Percentiles rank a stretch among this genome's conserved stretches.
These are phyloP conservation scores for Orycteropus afer DNA, from an alignment of 2,113 vertebrate species.

Conservation along the genomic window DNA sequence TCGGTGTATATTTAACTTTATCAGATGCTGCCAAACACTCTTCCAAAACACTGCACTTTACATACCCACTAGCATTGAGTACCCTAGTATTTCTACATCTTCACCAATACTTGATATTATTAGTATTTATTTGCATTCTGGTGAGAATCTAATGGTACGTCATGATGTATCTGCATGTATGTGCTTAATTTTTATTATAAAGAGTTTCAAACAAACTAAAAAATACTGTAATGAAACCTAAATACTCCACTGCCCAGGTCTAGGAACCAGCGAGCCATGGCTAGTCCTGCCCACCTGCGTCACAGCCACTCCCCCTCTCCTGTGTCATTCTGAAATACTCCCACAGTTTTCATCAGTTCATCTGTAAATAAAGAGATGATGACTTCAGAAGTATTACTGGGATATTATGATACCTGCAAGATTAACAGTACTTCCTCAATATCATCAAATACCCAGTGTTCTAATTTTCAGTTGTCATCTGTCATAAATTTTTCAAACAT, in stretches of 20 bases:
- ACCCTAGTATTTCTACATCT: neutral
- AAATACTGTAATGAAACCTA: neutral
- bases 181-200: neutral
- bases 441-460: neutral
- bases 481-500: neutral
- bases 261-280: too few relatives aligned
- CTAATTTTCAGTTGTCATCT: neutral
- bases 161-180: neutral
- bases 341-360: neutral
- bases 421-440: neutral
- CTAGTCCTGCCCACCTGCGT: neutral
- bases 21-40: neutral
- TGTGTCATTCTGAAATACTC: neutral
- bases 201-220: neutral
- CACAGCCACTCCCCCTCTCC: neutral
- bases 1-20: neutral
- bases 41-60: neutral
- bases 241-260: too few relatives aligned
- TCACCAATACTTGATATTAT: neutral
- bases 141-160: neutral
- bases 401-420: neutral
- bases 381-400: neutral
- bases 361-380: constrained; percentile 27
- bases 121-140: neutral
- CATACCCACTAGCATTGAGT: neutral